Evolutionary conservation across 2,797 vertebrate species (phyloP), one percentile per base, ranked within the genome.

Genomic region (Tinamus major): DNA sequence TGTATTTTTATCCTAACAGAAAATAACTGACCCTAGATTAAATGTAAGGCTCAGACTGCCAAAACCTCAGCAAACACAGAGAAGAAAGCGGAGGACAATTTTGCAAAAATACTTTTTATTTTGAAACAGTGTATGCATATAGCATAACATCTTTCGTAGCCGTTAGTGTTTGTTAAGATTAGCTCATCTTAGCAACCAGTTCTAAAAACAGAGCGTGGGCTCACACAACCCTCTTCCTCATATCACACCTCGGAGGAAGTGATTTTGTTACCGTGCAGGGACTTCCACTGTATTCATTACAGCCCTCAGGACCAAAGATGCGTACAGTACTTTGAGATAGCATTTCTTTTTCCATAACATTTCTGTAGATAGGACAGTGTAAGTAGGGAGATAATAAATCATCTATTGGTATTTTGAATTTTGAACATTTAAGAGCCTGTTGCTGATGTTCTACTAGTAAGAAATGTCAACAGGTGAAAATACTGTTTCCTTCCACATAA

Each of bases 281-380:
- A 69, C 63, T 94, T 63, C 31, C 84, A 17, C 91, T 86, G 85
- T 95, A 95, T 97, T 94, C 80, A 90, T 96, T 96, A 94, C 93
- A 86, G 85, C 37, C 63, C 82, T 63, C 58, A 58, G 3, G 39
- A 91, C 61, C 75, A 74, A 65, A 87, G 71, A 20, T 70, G 26
- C 5, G 3, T 48, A 49, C 71, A 49, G 58, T 10, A 85, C 42
- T 46, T 31, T 18, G 49, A 95, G 87, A 71, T 82, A 65, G 35
- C 56, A 55, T 88, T 93, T 87, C 35, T 87, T 92, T 81, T 59
- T 68, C 61, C 37, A 4, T 42, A 63, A 68, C 65, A 35, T 70
- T 78, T 76, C 81, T 65, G 75, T 3, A 67, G 35, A 58, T 23
- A 75, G 70, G 65, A 33, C 48, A n/a, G 44, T 53, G 2, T 90